Conservation (phyloP, 2,888 invertebrate genomes). For the Drosophila niveifrons region DNA sequence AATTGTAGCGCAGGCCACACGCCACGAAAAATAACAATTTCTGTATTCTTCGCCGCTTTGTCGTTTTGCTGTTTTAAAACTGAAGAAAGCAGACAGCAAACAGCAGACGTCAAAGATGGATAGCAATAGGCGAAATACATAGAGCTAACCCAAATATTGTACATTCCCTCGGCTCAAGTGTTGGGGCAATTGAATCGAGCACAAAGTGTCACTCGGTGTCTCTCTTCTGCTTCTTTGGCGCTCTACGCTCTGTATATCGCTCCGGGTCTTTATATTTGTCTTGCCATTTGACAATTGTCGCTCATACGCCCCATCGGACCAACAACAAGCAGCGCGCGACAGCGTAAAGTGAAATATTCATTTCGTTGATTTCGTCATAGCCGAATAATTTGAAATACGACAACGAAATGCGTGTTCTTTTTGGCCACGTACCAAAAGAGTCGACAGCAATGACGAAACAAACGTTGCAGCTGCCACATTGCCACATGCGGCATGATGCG, state of each 20-base stretch:
- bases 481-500: conserved; percentile 11
- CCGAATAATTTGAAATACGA: conserved; percentile 47
- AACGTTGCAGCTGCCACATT: conserved; percentile 52
- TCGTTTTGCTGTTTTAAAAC: conserved; percentile 23
- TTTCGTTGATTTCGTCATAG: conserved; percentile 70
- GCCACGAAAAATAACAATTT: conserved; percentile 38
- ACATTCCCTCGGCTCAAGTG: conserved; percentile 48
- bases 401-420: conserved; percentile 16
- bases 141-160: conserved; percentile 72
- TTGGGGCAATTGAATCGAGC: conserved; percentile 39
- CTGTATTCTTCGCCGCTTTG: conserved; percentile 11
- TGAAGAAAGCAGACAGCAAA: conserved; percentile 40
- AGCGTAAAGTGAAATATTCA: conserved; percentile 60
- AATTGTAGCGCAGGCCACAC: conserved; percentile 25
- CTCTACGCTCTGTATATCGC: background rate
- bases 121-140: conserved; percentile 48
- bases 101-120: conserved; percentile 63
- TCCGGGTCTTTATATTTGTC: conserved; percentile 6
- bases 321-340: conserved; percentile 8
- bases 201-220: conserved; percentile 6
- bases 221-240: background rate
- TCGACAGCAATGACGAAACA: conserved; percentile 37
- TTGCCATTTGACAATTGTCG: conserved; percentile 46
- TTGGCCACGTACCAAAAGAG: conserved; percentile 44
- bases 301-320: conserved; percentile 54